phyloP scores from a whole-genome alignment of 2,797 vertebrate species.

The Melanotaenia parkinsoni region DNA sequence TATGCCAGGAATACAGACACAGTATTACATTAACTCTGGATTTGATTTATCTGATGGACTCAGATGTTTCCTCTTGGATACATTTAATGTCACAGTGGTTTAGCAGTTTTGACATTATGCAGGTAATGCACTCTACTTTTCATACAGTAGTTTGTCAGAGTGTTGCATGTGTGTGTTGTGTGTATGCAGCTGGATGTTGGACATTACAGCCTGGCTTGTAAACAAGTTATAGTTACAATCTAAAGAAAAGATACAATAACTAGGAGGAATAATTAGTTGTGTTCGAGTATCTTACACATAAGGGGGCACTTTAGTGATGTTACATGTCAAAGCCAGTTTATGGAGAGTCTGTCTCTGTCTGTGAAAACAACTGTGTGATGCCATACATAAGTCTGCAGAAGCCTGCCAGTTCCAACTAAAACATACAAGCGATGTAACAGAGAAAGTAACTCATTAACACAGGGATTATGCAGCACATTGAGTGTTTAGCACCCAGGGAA shows the following conservation, averaged over 20 bases:
- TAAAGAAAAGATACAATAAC: neutral
- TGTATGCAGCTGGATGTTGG: conserved; percentile 2
- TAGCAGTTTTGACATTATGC: conserved; percentile 57
- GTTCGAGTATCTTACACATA: conserved; percentile 4
- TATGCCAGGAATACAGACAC: conserved; percentile 77
- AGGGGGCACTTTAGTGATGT: neutral
- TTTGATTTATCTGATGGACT: conserved; percentile 77
- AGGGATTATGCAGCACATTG: neutral
- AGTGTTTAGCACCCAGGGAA: neutral
- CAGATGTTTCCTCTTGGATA: conserved; percentile 72
- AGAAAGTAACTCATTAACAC: neutral
- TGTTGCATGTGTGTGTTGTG: neutral
- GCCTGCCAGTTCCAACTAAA: conserved; percentile 19
- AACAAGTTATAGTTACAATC: neutral
- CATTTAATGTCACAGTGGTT: conserved; percentile 67
- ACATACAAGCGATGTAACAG: neutral
- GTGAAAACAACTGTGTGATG: neutral
- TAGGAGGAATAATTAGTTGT: neutral
- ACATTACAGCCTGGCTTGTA: neutral
- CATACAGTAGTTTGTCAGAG: neutral
- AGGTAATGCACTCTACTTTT: conserved; percentile 23
- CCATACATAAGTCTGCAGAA: conserved; percentile 6
- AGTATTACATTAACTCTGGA: conserved; percentile 76
- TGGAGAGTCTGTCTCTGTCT: neutral
- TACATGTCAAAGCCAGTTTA: conserved; percentile 13